Evolutionary conservation across 2,888 invertebrate species (phyloP), one percentile per base, ranked within the genome.

Genomic region (Eurytoma adleriae): DNA sequence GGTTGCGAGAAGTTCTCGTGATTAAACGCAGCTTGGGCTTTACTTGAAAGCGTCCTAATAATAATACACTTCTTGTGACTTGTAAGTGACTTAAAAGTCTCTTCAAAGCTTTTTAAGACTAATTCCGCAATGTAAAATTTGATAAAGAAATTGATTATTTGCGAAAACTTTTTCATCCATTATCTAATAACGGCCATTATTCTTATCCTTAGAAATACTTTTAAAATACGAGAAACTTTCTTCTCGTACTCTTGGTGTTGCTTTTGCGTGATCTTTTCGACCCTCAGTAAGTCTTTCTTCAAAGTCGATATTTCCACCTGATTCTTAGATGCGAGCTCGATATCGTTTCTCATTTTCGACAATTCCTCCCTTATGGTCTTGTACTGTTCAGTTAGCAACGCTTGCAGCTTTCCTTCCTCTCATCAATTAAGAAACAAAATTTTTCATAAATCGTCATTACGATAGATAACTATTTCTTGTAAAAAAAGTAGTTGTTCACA

Each of bases 281-380:
- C 73, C 78, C 85, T 88, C 14, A 71, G 18, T 20, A 89, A 79
- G 13, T 83, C 84, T 76, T 83, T 87, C 56, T 87, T 89, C 68
- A 89, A 74, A 5, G 71, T 40, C 4, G 82, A 78, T 54, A 88
- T 83, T 77, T 87, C 84, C 80, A 83, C 86, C 57, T 88, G 85
- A 54, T 84, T 84, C 13, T 84, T 84, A 3, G 84, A 84, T 0
- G 85, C 82, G 2, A 81, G 24, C 69, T 89, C 88, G 74, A 88
- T 85, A 67, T 87, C 85, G 2, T 30, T 84, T 67, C 85, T 85
- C 79, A 89, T 87, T 79, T 86, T 86, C 10, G 77, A 79, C 69
- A 90, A 85, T 77, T 89, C 89, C 14, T 85, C 85, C 75, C 85
- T 89, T 85, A 89, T 86, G 12, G 82, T 84, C 73, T 80, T 79